Evolutionary conservation across 35 echinoderm and acorn worm genomes (phyloP).

Genomic region (Acanthaster planci): DNA sequence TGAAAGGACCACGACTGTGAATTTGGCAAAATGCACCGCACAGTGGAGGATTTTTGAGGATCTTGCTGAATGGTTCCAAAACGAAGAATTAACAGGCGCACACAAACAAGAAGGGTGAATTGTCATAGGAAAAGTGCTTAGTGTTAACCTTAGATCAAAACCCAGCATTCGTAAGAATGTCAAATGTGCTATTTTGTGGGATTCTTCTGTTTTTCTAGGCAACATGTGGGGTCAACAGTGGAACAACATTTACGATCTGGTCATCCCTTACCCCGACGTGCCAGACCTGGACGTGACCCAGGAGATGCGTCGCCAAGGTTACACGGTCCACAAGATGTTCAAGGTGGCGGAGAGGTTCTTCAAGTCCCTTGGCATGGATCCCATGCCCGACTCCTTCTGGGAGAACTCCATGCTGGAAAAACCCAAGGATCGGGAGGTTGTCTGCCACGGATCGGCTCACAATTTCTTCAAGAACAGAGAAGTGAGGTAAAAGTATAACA

Average conservation of each 20-base stretch:
- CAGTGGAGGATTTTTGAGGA: no score
- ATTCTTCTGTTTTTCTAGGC: constrained; percentile 33
- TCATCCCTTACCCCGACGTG: constrained; percentile 64
- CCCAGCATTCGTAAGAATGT: neutral
- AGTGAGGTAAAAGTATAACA: constrained; percentile 48
- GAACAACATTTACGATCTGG: constrained; percentile 92
- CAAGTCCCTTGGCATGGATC: constrained; percentile 73
- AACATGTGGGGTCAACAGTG: constrained; percentile 99
- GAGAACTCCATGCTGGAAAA: constrained; percentile 81
- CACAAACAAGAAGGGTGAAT: no score
- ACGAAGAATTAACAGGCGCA: no score
- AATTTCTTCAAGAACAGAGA: constrained; percentile 54
- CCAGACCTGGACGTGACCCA: constrained; percentile 71
- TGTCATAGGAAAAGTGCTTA: neutral
- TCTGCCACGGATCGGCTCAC: constrained; percentile 79
- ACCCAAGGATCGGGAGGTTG: constrained; percentile 69
- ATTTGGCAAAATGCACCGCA: no score
- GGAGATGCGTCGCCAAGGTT: constrained; percentile 69
- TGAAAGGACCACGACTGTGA: no score
- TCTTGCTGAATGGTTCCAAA: no score
- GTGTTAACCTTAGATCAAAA: neutral
- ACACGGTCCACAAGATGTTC: constrained; percentile 80
- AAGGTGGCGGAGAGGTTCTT: constrained; percentile 87
- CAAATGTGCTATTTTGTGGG: no score
- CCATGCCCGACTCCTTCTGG: constrained; percentile 93